These are phyloP conservation scores for Hemistola chrysoprasaria DNA, from an alignment of 2,888 invertebrate species.

Conservation along the genomic window DNA sequence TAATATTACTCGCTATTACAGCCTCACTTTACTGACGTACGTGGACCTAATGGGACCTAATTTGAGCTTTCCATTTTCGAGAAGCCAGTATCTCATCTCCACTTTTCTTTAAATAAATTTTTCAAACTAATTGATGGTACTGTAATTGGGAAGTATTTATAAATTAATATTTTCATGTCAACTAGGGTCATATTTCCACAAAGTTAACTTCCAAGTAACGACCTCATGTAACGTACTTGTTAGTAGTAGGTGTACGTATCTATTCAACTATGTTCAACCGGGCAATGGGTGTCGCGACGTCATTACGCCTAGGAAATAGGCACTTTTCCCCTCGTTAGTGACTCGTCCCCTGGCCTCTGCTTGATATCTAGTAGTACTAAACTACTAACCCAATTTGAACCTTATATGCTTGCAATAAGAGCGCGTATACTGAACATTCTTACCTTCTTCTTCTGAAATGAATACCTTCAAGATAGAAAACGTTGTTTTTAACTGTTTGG, in stretches of 20 bases:
- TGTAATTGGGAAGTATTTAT: no score
- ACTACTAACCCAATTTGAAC: constrained; percentile 18
- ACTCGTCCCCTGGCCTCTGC: constrained; percentile 58
- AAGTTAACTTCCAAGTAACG: background rate
- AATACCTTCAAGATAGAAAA: background rate
- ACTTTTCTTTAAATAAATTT: no score
- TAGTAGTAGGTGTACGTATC: constrained; percentile 26
- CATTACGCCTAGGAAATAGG: constrained; percentile 80
- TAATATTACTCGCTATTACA: no score
- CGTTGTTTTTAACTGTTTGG: background rate
- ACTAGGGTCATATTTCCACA: no score
- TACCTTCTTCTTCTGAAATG: background rate
- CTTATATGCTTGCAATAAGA: constrained; percentile 11
- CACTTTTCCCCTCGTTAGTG: constrained; percentile 81
- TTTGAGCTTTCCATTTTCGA: no score
- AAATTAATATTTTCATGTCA: no score
- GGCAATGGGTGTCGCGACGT: constrained; percentile 63
- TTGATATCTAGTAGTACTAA: constrained; percentile 37
- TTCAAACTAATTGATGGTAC: no score
- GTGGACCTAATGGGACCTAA: no score
- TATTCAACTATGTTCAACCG: constrained; percentile 40
- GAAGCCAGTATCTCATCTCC: no score
- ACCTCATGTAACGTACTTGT: constrained; percentile 8
- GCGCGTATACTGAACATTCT: background rate
- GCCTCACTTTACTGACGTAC: no score